Evolutionary conservation across 2,113 vertebrate genomes (phyloP).

Genomic region (Sminthopsis crassicaudata): DNA sequence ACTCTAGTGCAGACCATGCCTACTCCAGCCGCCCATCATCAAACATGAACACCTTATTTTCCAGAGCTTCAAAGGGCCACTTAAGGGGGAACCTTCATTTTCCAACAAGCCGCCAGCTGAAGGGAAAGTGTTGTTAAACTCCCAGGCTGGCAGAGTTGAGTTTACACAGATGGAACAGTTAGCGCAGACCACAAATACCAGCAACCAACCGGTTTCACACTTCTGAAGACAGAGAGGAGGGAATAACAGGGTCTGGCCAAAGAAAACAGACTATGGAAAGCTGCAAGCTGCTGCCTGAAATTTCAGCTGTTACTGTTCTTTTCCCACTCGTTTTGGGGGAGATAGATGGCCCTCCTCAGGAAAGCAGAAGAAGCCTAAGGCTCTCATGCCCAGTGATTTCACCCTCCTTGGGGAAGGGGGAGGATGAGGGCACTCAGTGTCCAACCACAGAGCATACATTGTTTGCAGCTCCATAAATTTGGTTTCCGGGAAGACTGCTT

Average conservation of each 20-base stretch:
- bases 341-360: conserved; percentile 69
- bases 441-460: conserved; percentile 75
- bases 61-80: conserved; percentile 83
- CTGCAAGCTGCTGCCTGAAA: conserved; percentile 83
- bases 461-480: conserved; percentile 72
- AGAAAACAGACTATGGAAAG: conserved; percentile 87
- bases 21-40: conserved; percentile 44
- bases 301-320: conserved; percentile 81
- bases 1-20: conserved; percentile 21
- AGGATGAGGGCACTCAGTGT: conserved; percentile 68
- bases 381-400: conserved; percentile 73
- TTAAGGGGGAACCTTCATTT: conserved; percentile 81
- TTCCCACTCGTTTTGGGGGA: conserved; percentile 76
- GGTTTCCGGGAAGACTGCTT: conserved; percentile 65
- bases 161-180: conserved; percentile 91
- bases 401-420: conserved; percentile 67
- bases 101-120: conserved; percentile 75
- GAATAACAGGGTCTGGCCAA: conserved; percentile 86
- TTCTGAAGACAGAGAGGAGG: conserved; percentile 89
- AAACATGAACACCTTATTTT: conserved; percentile 65
- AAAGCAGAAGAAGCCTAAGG: conserved; percentile 66
- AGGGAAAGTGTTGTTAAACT: conserved; percentile 83
- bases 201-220: conserved; percentile 89
- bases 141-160: conserved; percentile 83
- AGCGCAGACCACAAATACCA: conserved; percentile 89